Evolutionary conservation across 1,140 invertebrate genomes (phyloP), one percentile per base, ranked within the genome.

Genomic region (Psix sp.): DNA sequence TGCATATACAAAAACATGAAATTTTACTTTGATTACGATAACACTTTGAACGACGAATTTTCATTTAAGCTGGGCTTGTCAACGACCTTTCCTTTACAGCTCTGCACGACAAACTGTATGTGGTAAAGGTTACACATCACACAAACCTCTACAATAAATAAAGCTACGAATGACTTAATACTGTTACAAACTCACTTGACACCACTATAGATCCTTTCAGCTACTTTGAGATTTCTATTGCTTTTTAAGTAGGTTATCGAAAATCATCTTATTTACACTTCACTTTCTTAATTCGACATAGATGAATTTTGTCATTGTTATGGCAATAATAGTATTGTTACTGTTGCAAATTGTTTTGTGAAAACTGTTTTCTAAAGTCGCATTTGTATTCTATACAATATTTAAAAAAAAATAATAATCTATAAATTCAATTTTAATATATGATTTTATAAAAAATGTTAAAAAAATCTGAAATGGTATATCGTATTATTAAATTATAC

Each of bases 131-230:
- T 77, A 71, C 75, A 71, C 66, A 56, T 77, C 63, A 52, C 38
- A 42, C 59, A 59, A 77, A 73, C 52, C 74, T 73, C 65, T 21
- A 52, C 66, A 63, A 77, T 77, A 74, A 74, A 74, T 77, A 77
- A 77, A 65, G 46, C 66, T 56, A 71, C 65, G 68, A 77, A 62
- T 74, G 71, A 77, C 75, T 77, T 77, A 71, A 77, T 71, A 66
- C 68, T 56, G 75, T 63, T 66, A 71, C 71, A 77, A 77, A 77
- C 71, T 77, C 74, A 54, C 60, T 39, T 56, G 75, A 74, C 63
- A 67, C 57, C 26, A 48, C 60, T 17, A n/a, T n/a, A 62, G 68
- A 33, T 74, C 43, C 65, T 60, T 74, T 74, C 65, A 49, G 63
- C 65, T 2, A 2, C 6, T 52, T 60, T 66, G 54, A 45, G 35